phyloP scores from a whole-genome alignment of 1,140 invertebrate species.

The Philaenus spumarius region DNA sequence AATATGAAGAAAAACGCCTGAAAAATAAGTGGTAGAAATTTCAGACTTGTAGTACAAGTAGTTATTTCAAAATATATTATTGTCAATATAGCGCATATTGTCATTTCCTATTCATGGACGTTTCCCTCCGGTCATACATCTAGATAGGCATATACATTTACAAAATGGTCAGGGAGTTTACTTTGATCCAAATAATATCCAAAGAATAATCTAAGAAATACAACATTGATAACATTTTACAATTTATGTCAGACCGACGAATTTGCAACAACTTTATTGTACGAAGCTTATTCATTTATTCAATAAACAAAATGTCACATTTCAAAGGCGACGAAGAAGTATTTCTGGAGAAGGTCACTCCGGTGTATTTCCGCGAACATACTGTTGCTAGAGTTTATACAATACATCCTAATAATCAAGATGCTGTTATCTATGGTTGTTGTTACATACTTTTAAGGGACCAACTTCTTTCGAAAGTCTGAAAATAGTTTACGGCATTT shows the following conservation, averaged over 20 bases:
- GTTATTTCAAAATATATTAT: no score
- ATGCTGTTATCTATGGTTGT: slow-evolving; percentile 39
- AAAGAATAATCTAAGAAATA: slow-evolving; percentile 24
- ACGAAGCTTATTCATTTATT: no score
- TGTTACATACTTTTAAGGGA: slow-evolving; percentile 40
- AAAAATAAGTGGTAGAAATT: no score
- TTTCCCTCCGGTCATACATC: background rate
- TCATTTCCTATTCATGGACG: slow-evolving; percentile 24
- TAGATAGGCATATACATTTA: background rate
- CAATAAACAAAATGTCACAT: no score
- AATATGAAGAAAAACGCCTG: no score
- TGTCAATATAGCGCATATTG: no score
- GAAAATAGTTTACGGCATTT: slow-evolving; percentile 33
- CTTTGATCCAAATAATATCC: background rate
- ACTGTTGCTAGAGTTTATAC: slow-evolving; percentile 38
- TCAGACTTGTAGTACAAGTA: no score
- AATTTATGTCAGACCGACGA: background rate
- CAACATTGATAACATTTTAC: background rate
- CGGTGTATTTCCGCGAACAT: no score
- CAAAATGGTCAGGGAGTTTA: no score
- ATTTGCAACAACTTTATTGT: background rate
- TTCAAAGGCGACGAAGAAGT: no score
- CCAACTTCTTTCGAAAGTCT: slow-evolving; percentile 38
- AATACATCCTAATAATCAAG: slow-evolving; percentile 38
- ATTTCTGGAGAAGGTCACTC: no score